phyloP scores from a whole-genome alignment of 1,140 invertebrate species.

The Drosophila cardini region DNA sequence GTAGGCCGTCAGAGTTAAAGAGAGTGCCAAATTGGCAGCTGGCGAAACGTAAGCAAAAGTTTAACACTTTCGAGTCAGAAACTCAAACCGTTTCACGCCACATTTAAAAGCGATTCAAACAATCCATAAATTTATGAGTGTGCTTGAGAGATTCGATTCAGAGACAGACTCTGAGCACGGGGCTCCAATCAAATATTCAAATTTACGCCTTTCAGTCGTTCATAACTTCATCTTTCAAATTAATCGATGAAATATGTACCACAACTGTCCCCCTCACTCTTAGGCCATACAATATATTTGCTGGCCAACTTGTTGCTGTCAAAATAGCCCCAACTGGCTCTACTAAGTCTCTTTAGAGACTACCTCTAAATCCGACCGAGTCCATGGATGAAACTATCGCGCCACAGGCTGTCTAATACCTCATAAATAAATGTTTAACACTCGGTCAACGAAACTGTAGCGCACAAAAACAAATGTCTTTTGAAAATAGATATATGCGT shows the following conservation, averaged over 20 bases:
- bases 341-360: conserved; percentile 4
- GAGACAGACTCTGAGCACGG: background rate
- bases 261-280: conserved; percentile 35
- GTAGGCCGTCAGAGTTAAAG: conserved; percentile 40
- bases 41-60: conserved; percentile 35
- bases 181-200: conserved; percentile 79
- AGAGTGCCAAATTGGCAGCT: conserved; percentile 54
- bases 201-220: conserved; percentile 69
- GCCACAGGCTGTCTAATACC: conserved; percentile 67
- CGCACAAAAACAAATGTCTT: conserved; percentile 72
- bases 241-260: conserved; percentile 82
- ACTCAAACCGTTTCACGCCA: conserved; percentile 80
- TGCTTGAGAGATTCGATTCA: conserved; percentile 12
- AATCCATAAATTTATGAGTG: conserved; percentile 78
- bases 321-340: conserved; percentile 55
- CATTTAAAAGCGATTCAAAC: conserved; percentile 67
- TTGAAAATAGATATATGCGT: conserved; percentile 56
- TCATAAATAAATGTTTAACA: conserved; percentile 72
- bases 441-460: conserved; percentile 73
- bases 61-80: conserved; percentile 65
- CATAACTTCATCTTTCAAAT: conserved; percentile 82
- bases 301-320: conserved; percentile 79
- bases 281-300: conserved; percentile 62
- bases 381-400: conserved; percentile 20
- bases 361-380: background rate